Conservation (phyloP, 2,797 vertebrate genomes). For the Mus minutoides region DNA sequence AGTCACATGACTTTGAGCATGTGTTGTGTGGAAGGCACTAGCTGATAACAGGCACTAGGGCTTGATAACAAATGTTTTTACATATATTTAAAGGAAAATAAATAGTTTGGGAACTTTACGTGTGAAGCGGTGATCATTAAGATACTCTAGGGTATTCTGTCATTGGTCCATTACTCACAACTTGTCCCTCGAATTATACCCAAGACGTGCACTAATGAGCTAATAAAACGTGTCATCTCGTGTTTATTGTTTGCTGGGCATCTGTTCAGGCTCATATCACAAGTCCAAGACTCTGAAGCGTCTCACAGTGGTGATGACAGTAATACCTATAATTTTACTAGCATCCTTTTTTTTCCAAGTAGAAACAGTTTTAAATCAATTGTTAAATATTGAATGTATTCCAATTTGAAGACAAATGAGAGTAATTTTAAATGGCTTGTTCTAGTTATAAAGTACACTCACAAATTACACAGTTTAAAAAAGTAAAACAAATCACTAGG, state of each 20-base stretch:
- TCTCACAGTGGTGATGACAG: constrained; percentile 66
- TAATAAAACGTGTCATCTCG: constrained; percentile 82
- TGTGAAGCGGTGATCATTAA: constrained; percentile 52
- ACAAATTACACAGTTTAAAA: constrained; percentile 29
- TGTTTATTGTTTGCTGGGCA: constrained; percentile 82
- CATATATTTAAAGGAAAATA: constrained; percentile 1
- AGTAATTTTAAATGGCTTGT: constrained; percentile 39
- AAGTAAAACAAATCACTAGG: constrained; percentile 21
- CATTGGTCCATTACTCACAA: constrained; percentile 77
- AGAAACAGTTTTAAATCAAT: constrained; percentile 77
- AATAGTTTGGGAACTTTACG: constrained; percentile 54
- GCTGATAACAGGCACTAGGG: no score
- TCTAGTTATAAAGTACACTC: constrained; percentile 35
- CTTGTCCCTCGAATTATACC: constrained; percentile 78
- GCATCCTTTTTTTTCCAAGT: constrained; percentile 75
- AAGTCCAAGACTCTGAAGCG: constrained; percentile 76
- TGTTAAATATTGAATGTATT: constrained; percentile 75
- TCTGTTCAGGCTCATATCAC: constrained; percentile 81
- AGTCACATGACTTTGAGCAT: constrained; percentile 17
- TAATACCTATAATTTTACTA: constrained; percentile 75
- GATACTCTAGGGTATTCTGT: constrained; percentile 68
- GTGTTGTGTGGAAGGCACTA: neutral
- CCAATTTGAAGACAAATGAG: constrained; percentile 70
- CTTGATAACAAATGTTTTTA: constrained; percentile 5
- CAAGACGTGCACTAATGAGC: constrained; percentile 78